phyloP scores from a whole-genome alignment of 2,888 invertebrate species.

The Fragum whitleyi region DNA sequence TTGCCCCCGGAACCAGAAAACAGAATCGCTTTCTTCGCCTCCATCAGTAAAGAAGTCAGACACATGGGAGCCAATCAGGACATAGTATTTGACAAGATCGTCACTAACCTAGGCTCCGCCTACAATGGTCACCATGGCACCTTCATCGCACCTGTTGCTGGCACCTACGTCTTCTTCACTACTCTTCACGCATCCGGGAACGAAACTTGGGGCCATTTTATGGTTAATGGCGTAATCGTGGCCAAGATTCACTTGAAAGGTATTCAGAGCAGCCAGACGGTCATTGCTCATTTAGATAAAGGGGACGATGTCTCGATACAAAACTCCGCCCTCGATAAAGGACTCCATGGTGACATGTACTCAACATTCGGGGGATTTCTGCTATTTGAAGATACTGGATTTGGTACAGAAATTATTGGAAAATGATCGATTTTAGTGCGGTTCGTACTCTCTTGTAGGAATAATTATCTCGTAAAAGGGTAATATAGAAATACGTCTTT shows the following conservation, averaged over 20 bases:
- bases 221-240: constrained; percentile 12
- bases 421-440: background rate
- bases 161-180: constrained; percentile 23
- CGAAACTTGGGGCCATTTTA: constrained; percentile 18
- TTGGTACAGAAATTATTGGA: constrained; percentile 20
- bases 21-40: constrained; percentile 13
- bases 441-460: too few species aligned
- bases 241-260: constrained; percentile 14
- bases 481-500: too few species aligned
- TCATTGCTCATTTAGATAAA: constrained; percentile 18
- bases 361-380: constrained; percentile 29
- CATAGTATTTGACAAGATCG: constrained; percentile 14
- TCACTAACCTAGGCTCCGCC: constrained; percentile 31
- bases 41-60: background rate
- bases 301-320: constrained; percentile 35
- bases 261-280: constrained; percentile 3
- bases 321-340: background rate
- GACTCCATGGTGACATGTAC: constrained; percentile 14
- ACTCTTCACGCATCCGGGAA: background rate
- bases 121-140: constrained; percentile 39
- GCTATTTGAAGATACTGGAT: constrained; percentile 5
- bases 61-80: constrained; percentile 12
- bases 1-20: background rate
- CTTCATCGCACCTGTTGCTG: constrained; percentile 30
- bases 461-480: too few species aligned